Conservation (phyloP, 1,140 invertebrate species). For the Brachionus asplanchnoidis region DNA sequence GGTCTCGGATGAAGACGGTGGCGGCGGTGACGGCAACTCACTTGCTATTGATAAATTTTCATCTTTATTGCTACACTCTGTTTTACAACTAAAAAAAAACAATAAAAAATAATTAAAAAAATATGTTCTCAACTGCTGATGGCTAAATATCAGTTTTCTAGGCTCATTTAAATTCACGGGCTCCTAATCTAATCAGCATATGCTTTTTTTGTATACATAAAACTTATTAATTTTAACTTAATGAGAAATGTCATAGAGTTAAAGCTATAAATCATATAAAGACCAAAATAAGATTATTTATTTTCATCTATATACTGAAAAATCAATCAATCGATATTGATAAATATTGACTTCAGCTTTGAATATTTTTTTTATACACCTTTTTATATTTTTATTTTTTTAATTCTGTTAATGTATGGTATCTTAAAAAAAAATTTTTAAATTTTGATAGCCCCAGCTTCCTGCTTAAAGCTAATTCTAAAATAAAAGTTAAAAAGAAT, state of each 20-base stretch:
- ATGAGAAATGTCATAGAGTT: slow-evolving; percentile 25
- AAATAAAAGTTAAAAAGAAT: neutral
- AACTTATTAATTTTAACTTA: slow-evolving; percentile 28
- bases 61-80: slow-evolving; percentile 9
- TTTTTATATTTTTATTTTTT: neutral
- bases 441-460: neutral
- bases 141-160: slow-evolving; percentile 2
- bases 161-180: slow-evolving; percentile 33
- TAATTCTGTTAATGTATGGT: too few relatives aligned
- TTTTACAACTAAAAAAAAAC: slow-evolving; percentile 17
- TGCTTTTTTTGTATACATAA: neutral
- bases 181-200: slow-evolving; percentile 34
- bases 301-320: neutral
- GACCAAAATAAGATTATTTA: slow-evolving; percentile 9
- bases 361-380: neutral
- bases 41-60: slow-evolving; percentile 21
- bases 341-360: slow-evolving; percentile 2
- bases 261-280: slow-evolving; percentile 2
- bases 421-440: neutral
- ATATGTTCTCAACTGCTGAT: neutral
- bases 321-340: slow-evolving; percentile 32
- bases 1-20: neutral
- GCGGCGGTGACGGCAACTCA: neutral
- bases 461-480: neutral
- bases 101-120: slow-evolving; percentile 25